Base-by-base conservation (phyloP, 2,113 vertebrate species). In the Datnioides undecimradiatus region DNA sequence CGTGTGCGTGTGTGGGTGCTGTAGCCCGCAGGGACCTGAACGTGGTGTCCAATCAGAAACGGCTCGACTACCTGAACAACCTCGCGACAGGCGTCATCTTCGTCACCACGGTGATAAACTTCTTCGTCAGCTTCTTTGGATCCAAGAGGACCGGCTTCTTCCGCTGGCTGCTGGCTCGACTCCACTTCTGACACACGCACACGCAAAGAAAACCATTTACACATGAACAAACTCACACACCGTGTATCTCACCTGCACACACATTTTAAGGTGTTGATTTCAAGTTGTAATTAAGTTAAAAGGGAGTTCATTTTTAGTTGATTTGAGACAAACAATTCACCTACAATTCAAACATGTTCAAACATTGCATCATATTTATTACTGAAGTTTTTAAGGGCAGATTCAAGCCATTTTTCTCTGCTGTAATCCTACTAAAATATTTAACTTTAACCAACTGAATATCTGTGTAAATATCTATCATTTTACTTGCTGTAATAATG, bases 51-150 rank as follows among this genome's bases (percentile, higher is more conserved):
- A 93, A 93, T 92, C 93, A 94, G 83, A 92, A 79, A 82, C 87
- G 93, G 55, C 92, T 94, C 29, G 91, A 94, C 80, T 90, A 93
- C 90, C 81, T 94, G 86, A 94, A 93, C 89, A 94, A 93, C 88
- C 14, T 92, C 1, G 74, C 90, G 1, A 94, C 93, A 19, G 92
- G 90, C 3, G 21, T 93, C 89, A 90, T 94, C 87, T 90, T 88
- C 25, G 68, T 60, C 84, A 93, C 89, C 73, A 79, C 92, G 0
- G 91, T 92, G 78, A 21, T 82, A 16, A 93, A 93, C 90, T 90
- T 93, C 88, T 92, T 94, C 74, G n/a, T 90, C 82, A 93, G 91
- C 83, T 93, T 92, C 92, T 94, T 94, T 13, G 93, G 91, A 16
- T 91, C 90, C 73, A 92, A 94, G 89, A 92, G 92, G 79, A 94